Conservation (phyloP, 2,797 vertebrate genomes). For the Danio kyathit region DNA sequence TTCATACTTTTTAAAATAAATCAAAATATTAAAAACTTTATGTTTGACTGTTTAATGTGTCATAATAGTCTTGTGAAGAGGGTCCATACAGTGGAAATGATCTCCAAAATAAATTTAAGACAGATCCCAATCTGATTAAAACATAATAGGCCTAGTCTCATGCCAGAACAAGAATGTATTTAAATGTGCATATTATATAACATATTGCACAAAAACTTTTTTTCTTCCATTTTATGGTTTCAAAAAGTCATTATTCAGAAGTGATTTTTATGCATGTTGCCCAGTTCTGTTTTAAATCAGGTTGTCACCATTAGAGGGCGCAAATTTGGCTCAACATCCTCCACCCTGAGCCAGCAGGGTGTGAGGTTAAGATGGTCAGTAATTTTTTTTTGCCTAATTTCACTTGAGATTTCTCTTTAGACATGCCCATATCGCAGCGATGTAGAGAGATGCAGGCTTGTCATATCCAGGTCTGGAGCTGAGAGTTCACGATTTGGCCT, state of each 20-base stretch:
- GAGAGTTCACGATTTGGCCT: conserved; percentile 51
- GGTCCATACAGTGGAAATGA: not conserved
- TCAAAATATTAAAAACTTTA: too few species aligned
- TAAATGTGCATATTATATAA: not conserved
- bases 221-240: too few species aligned
- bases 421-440: conserved; percentile 29
- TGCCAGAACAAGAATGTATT: not conserved
- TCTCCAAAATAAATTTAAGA: not conserved
- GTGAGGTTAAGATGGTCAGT: conserved; percentile 23
- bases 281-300: not conserved
- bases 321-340: not conserved
- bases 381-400: conserved; percentile 20
- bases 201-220: too few species aligned
- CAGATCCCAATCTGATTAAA: not conserved
- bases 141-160: too few species aligned
- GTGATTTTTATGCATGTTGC: not conserved
- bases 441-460: conserved; percentile 48
- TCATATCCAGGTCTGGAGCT: conserved; percentile 42
- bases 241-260: too few species aligned
- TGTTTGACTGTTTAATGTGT: too few species aligned
- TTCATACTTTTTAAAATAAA: too few species aligned
- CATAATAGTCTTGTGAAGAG: too few species aligned
- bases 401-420: conserved; percentile 8
- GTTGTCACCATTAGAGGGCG: conserved; percentile 61
- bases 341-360: not conserved